Evolutionary conservation across 2,113 vertebrate species (phyloP).

Genomic region (Eretmochelys imbricata): DNA sequence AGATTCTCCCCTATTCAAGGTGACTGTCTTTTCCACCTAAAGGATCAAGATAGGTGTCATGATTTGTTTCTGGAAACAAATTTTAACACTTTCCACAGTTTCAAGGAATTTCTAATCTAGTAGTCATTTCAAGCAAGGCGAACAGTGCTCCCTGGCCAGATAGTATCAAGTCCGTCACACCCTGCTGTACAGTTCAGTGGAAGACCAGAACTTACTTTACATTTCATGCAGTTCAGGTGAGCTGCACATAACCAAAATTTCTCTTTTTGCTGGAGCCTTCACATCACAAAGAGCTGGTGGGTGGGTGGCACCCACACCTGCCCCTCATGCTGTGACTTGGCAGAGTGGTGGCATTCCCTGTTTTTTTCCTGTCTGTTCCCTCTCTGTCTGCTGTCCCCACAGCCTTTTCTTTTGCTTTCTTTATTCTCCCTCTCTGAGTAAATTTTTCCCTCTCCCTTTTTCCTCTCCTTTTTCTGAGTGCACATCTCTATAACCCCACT

Average conservation of each 20-base stretch:
- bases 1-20: background rate
- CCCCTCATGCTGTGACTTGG: background rate
- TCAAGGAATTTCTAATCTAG: background rate
- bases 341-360: background rate
- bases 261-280: background rate
- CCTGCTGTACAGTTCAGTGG: background rate
- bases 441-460: background rate
- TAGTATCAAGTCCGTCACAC: background rate
- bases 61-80: background rate
- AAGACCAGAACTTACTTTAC: background rate
- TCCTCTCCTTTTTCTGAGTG: background rate
- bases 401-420: background rate
- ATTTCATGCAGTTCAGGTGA: background rate
- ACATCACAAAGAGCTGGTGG: background rate
- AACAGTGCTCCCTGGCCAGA: background rate
- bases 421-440: background rate
- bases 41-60: background rate
- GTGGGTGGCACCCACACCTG: background rate
- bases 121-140: background rate
- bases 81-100: background rate
- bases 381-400: background rate
- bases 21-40: background rate
- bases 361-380: background rate
- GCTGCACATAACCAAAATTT: background rate
- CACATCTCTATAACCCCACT: background rate